A percentile compares a stretch with the other conserved stretches of the same genome.
Evolutionary conservation across 2,113 vertebrate genomes (phyloP).

Genomic region (Pagrus major): DNA sequence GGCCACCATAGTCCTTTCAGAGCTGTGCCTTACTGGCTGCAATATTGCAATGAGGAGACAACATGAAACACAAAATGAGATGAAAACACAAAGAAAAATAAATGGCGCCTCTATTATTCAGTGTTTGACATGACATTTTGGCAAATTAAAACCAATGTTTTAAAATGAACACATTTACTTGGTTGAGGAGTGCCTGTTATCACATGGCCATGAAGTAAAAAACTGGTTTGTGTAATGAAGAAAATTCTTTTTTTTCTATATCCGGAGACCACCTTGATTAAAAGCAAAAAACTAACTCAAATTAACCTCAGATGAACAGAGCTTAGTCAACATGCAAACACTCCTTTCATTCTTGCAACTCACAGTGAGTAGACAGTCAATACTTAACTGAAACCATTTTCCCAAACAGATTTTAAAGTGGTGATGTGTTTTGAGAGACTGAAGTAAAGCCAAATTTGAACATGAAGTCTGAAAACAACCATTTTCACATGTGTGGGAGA

Average conservation of each 20-base stretch:
- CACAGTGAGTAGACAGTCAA: slow-evolving; percentile 31
- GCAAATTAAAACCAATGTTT: slow-evolving; percentile 16
- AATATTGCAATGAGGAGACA: neutral
- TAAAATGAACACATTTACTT: slow-evolving; percentile 38
- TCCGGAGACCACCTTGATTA: slow-evolving; percentile 17
- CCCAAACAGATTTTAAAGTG: slow-evolving; percentile 23
- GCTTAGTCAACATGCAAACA: slow-evolving; percentile 47
- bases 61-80: neutral
- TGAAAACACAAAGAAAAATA: neutral
- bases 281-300: slow-evolving; percentile 42
- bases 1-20: slow-evolving; percentile 25
- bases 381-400: slow-evolving; percentile 4
- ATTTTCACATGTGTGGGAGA: slow-evolving; percentile 21
- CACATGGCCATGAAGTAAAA: slow-evolving; percentile 26
- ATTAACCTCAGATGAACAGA: slow-evolving; percentile 29
- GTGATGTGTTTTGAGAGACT: slow-evolving; percentile 10
- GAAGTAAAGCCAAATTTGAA: slow-evolving; percentile 30
- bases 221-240: slow-evolving; percentile 12
- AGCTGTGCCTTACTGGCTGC: neutral
- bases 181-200: slow-evolving; percentile 29
- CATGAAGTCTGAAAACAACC: slow-evolving; percentile 23
- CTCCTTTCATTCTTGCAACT: slow-evolving; percentile 19
- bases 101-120: slow-evolving; percentile 38
- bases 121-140: slow-evolving; percentile 54
- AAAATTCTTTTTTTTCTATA: slow-evolving; percentile 4